Percentiles rank a stretch among this genome's conserved stretches.
phyloP scores from a whole-genome alignment of 2,113 vertebrate genomes.

The Tachuris rubrigastra region DNA sequence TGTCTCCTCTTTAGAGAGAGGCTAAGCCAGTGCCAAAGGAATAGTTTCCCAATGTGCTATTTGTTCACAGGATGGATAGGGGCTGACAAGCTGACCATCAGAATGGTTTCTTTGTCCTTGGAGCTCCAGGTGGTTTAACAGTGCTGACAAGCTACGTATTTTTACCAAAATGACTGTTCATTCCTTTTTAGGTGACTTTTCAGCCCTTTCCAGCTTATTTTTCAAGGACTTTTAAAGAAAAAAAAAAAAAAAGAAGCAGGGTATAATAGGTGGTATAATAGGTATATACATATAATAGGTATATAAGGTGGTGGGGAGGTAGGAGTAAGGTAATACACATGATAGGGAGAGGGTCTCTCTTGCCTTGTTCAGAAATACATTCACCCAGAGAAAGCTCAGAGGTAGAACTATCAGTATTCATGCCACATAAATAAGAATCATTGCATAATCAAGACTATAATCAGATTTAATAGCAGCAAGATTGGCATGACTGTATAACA shows the following conservation, averaged over 20 bases:
- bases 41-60: conserved; percentile 22
- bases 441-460: neutral
- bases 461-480: neutral
- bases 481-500: neutral
- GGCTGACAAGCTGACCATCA: conserved; percentile 51
- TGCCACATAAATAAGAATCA: neutral
- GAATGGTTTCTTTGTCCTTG: conserved; percentile 60
- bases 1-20: conserved; percentile 25
- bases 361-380: neutral
- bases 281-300: too few relatives aligned
- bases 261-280: neutral
- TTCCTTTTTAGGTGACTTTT: conserved; percentile 30
- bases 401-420: neutral
- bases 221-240: conserved; percentile 1
- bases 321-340: accelerated
- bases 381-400: neutral
- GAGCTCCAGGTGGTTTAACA: conserved; percentile 48
- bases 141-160: neutral
- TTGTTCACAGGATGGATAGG: conserved; percentile 53
- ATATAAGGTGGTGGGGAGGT: neutral
- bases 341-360: neutral
- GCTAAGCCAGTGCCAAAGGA: conserved; percentile 22
- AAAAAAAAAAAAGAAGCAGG: neutral
- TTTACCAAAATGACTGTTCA: conserved; percentile 42
- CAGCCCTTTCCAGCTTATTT: neutral